Evolutionary conservation across 2,797 vertebrate genomes (phyloP).

Genomic region (Nyctibius grandis): DNA sequence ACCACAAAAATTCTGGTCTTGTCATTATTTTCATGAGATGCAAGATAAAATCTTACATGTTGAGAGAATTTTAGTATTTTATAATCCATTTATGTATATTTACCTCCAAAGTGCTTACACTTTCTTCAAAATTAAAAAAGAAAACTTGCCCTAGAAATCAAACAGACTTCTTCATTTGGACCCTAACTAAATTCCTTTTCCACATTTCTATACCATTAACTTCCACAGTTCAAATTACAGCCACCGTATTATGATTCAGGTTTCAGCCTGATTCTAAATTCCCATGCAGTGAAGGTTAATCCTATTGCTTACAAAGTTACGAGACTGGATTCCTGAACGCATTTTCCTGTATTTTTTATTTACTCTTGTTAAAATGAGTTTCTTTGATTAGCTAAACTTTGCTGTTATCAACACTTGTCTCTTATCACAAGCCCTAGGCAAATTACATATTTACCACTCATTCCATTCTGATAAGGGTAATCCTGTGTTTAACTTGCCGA

Average conservation of each 20-base stretch:
- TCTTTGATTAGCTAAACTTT: slow-evolving; percentile 73
- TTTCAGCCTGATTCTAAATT: background rate
- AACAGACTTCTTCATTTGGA: background rate
- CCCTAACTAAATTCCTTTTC: background rate
- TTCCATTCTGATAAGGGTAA: slow-evolving; percentile 74
- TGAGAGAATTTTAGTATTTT: background rate
- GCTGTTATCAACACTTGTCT: slow-evolving; percentile 71
- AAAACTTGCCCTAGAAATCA: background rate
- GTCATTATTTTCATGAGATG: slow-evolving; percentile 28
- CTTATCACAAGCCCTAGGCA: slow-evolving; percentile 69
- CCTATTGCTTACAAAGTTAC: slow-evolving; percentile 54
- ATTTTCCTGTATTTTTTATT: slow-evolving; percentile 65
- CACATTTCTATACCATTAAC: slow-evolving; percentile 32
- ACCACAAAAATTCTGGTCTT: slow-evolving; percentile 37
- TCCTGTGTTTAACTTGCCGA: slow-evolving; percentile 76
- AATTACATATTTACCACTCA: slow-evolving; percentile 76
- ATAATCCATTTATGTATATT: background rate
- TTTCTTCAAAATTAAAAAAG: background rate
- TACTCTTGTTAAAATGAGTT: slow-evolving; percentile 67
- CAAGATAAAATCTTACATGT: background rate
- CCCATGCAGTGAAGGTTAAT: slow-evolving; percentile 50
- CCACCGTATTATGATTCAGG: background rate
- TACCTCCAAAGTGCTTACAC: background rate
- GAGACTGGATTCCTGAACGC: slow-evolving; percentile 64
- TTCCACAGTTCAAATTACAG: slow-evolving; percentile 42